Evolutionary conservation across 2,113 vertebrate species (phyloP), one percentile per base, ranked within the genome.

Genomic region (Clarias gariepinus): DNA sequence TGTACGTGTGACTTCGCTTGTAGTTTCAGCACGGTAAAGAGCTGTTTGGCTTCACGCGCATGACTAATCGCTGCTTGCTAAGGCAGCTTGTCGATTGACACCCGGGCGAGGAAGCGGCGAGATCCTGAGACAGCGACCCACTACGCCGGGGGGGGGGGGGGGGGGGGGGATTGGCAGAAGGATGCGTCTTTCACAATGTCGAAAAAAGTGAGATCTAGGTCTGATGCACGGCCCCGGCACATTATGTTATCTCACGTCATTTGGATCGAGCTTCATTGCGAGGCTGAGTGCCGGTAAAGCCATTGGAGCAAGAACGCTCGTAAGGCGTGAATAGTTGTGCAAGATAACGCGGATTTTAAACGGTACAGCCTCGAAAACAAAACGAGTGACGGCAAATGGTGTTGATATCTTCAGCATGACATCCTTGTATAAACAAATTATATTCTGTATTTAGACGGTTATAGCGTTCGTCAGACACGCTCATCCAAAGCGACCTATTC

Each of bases 41-140:
- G 47, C 71, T 58, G 81, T 18, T 83, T 66, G 41, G 47, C 16
- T 58, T 83, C 58, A 30, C 36, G 11, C 64, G 23, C 53, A 55
- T 87, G 86, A 87, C 60, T 87, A 87, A 83, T 57, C 25, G n/a
- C 21, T 18, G 57, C 68, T 57, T 82, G 71, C 86, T 83, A 21
- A 83, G 25, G 71, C 52, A 69, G 33, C 61, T 13, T 68, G 71
- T 76, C 53, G 60, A 78, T 41, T 23, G 30, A 78, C 47, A 77
- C 61, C 28, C 15, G 11, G 5, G 71, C 52, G 10, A 18, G 30
- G 19, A 47, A 33, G 64, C 61, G 0, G 53, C 12, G 9, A 61
- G 57, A 84, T 61, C 23, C 85, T 18, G 68, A 81, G 79, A 25
- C 77, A 28, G 8, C 33, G 25, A 63, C 28, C 36, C 15, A 47